Conservation (phyloP, 2,888 invertebrate genomes). For the Cistogaster globosa region DNA sequence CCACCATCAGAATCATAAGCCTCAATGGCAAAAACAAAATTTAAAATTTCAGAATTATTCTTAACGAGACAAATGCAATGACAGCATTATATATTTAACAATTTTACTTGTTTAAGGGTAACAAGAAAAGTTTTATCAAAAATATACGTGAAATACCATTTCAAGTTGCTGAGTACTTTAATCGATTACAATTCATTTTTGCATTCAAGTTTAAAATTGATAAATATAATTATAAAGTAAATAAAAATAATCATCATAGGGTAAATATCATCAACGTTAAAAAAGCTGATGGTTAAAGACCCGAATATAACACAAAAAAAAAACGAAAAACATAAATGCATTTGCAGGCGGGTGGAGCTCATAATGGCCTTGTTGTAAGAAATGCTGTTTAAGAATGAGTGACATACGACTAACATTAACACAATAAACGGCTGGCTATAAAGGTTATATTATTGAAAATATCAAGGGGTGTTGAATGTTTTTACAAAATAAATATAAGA, state of each 20-base stretch:
- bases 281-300: slow-evolving; percentile 4
- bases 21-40: neutral
- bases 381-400: neutral
- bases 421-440: neutral
- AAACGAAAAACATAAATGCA: too few relatives aligned
- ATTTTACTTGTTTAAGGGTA: slow-evolving; percentile 23
- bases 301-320: slow-evolving; percentile 15
- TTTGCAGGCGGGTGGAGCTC: neutral
- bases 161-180: slow-evolving; percentile 24
- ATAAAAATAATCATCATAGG: neutral
- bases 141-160: slow-evolving; percentile 16
- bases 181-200: slow-evolving; percentile 28
- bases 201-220: slow-evolving; percentile 14
- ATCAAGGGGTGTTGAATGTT: slow-evolving; percentile 5
- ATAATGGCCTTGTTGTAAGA: neutral
- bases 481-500: slow-evolving; percentile 26
- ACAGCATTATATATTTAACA: neutral
- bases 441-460: slow-evolving; percentile 1
- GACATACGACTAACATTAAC: too few relatives aligned
- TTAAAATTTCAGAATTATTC: neutral
- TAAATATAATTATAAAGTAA: slow-evolving; percentile 2
- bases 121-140: neutral
- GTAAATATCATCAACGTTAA: slow-evolving; percentile 38
- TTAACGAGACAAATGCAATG: slow-evolving; percentile 1
- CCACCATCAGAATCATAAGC: slow-evolving; percentile 16